Percentiles rank a stretch among this genome's conserved stretches.
Conservation (phyloP, 2,797 vertebrate species). For the Varecia variegata region DNA sequence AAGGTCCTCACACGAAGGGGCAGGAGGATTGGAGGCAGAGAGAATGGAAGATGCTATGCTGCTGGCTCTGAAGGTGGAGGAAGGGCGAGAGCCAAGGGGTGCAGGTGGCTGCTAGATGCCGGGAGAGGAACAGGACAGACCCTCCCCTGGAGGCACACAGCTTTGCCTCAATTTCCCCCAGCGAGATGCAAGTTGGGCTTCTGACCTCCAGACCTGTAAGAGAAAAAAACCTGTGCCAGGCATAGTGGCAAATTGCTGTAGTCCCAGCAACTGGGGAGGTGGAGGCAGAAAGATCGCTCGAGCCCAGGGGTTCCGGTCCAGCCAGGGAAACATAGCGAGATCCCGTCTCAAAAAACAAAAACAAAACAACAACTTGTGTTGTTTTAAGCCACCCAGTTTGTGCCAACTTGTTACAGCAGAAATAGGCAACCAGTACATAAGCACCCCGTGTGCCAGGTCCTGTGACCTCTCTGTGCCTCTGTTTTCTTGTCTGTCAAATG, state of each 20-base stretch:
- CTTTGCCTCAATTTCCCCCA: neutral
- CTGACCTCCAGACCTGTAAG: neutral
- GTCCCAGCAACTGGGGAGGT: neutral
- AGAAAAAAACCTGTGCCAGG: neutral
- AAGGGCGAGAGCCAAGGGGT: neutral
- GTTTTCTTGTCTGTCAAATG: neutral
- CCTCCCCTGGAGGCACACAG: neutral
- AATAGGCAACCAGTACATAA: neutral
- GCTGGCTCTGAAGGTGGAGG: neutral
- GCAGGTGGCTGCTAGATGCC: neutral
- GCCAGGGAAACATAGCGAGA: neutral
- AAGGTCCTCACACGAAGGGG: neutral
- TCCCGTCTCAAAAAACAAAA: neutral
- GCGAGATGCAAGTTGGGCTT: neutral
- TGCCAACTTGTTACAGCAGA: neutral
- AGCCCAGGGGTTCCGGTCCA: neutral
- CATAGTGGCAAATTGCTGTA: neutral
- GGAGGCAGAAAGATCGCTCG: neutral
- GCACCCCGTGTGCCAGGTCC: neutral
- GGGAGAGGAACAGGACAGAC: neutral
- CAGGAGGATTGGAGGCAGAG: no score
- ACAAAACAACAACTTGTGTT: neutral
- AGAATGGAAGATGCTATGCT: neutral
- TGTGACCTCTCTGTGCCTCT: neutral
- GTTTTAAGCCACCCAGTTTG: neutral